phyloP scores from a whole-genome alignment of 2,797 vertebrate species.

The Nothura maculosa region DNA sequence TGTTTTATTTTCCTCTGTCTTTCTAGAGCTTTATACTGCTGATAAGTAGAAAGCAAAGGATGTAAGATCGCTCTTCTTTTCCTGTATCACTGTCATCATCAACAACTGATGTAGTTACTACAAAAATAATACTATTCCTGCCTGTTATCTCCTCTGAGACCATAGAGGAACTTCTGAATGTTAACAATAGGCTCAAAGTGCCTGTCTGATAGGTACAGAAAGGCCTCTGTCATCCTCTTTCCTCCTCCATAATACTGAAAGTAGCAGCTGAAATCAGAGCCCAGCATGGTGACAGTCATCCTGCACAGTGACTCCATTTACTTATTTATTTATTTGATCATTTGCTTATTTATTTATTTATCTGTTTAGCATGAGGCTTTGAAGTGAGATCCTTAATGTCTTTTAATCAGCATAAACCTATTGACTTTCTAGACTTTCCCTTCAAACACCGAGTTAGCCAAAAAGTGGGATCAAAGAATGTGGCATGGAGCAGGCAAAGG shows the following conservation, averaged over 20 bases:
- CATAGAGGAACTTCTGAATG: slow-evolving; percentile 22
- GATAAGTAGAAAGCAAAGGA: slow-evolving; percentile 39
- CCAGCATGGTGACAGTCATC: slow-evolving; percentile 9
- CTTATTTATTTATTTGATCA: slow-evolving; percentile 9
- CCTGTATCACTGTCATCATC: slow-evolving; percentile 2
- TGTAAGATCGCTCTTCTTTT: slow-evolving; percentile 32
- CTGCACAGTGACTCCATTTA: not conserved
- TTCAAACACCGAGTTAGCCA: slow-evolving; percentile 19
- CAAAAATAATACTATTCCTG: slow-evolving; percentile 4
- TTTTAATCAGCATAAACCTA: slow-evolving; percentile 57
- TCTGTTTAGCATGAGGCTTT: slow-evolving; percentile 19
- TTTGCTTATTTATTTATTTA: not conserved
- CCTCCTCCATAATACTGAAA: slow-evolving; percentile 18
- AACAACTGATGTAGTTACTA: slow-evolving; percentile 18
- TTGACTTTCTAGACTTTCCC: not conserved
- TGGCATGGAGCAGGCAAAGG: not conserved
- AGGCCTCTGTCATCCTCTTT: slow-evolving; percentile 30
- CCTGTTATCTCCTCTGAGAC: slow-evolving; percentile 35
- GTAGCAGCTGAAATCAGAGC: not conserved
- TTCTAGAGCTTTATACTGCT: slow-evolving; percentile 5
- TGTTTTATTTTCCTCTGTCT: not conserved
- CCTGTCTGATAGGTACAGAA: slow-evolving; percentile 24
- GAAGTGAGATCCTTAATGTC: slow-evolving; percentile 17
- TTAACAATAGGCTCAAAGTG: slow-evolving; percentile 25
- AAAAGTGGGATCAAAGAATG: slow-evolving; percentile 7